These are phyloP conservation scores for Chionomys nivalis DNA, from an alignment of 2,113 vertebrate species.

Conservation along the genomic window DNA sequence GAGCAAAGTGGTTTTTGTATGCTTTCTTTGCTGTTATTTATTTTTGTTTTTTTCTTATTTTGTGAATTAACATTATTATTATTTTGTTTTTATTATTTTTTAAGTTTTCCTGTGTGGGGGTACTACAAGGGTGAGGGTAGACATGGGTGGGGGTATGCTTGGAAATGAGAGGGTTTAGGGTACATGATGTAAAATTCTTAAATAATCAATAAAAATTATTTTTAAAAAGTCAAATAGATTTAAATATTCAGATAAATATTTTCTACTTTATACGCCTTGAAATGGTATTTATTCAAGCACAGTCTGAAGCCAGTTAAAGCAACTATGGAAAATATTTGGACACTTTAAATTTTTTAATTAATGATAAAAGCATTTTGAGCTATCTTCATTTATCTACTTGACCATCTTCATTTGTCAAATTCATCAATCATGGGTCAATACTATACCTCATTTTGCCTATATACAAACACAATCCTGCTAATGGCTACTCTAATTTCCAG, in stretches of 20 bases:
- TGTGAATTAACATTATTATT: background rate
- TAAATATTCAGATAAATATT: background rate
- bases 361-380: background rate
- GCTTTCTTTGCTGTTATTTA: background rate
- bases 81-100: background rate
- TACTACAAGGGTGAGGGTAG: background rate
- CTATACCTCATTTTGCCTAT: conserved; percentile 35
- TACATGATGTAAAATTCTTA: background rate
- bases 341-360: conserved; percentile 18
- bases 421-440: conserved; percentile 18
- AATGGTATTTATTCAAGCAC: background rate
- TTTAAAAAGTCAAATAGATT: background rate
- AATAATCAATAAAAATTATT: background rate
- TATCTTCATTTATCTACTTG: conserved; percentile 9
- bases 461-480: conserved; percentile 41
- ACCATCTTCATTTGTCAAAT: conserved; percentile 50
- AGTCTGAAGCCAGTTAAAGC: background rate
- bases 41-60: background rate
- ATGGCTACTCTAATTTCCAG: conserved; percentile 9
- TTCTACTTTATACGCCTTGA: background rate
- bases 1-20: background rate
- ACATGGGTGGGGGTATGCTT: background rate
- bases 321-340: conserved; percentile 33
- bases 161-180: background rate
- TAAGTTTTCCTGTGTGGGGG: background rate